Evolutionary conservation across 2,888 invertebrate species (phyloP), one percentile per base, ranked within the genome.

Genomic region (Apoda limacodes): DNA sequence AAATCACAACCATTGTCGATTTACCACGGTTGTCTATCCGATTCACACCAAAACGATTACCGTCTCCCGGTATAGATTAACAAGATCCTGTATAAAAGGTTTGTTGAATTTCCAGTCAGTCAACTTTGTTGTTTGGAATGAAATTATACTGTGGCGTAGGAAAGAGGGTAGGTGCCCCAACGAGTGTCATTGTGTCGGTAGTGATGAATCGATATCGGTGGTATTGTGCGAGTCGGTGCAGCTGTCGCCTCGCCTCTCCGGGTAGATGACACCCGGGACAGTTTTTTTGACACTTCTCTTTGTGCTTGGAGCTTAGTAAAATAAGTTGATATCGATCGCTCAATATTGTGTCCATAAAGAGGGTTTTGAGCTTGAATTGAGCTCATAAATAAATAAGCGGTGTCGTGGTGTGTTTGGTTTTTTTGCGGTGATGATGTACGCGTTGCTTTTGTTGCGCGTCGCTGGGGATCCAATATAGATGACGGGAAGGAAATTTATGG

Each of bases 341-440:
- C 62, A 66, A 69, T 68, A 71, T 68, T 67, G 60, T 61, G 57
- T 60, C 55, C 53, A 48, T 34, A 38, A 52, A 59, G 66, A 66
- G 69, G 67, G 71, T 63, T 60, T 62, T 52, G 40, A 48, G 55
- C 46, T 48, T 57, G 68, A 68, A 70, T 68, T 65, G 66, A 62
- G 60, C 69, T 71, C 74, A 71, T 76, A 76, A 75, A 76, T 76
- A 76, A 71, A 74, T 71, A 75, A 75, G 70, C 67, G 54, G 61
- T 69, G 65, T 72, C 66, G 70, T 66, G 68, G 72, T 59, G 62
- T 69, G 68, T 70, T 62, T 55, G 50, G 39, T 48, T 45, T 61
- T 66, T 65, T 67, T 61, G 60, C 47, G 59, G 52, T 43, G 51
- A 58, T 59, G 61, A 64, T 68, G 66, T 67, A 69, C 63, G 63